Evolutionary conservation across 64 coral and sea anemone genomes (phyloP).

Genomic region (Cladopsammia gracilis): DNA sequence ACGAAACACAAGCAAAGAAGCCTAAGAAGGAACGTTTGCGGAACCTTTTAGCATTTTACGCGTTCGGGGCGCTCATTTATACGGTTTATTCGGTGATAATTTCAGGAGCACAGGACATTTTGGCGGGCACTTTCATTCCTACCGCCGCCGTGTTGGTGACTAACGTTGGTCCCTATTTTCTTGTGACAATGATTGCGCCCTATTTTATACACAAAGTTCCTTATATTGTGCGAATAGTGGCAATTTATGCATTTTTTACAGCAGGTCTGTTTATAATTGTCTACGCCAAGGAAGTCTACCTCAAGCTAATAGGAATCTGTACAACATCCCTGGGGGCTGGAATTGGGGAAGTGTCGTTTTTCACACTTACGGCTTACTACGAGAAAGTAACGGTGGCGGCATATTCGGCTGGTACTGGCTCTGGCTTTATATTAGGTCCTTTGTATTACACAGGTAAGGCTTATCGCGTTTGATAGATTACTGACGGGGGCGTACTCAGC

Average conservation of each 20-base stretch:
- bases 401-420: constrained; percentile 93
- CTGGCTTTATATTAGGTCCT: constrained; percentile 91
- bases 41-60: constrained; percentile 83
- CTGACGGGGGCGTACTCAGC: no score
- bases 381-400: constrained; percentile 95
- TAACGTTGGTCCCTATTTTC: constrained; percentile 96
- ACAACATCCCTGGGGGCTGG: constrained; percentile 89
- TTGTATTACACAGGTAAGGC: constrained; percentile 95
- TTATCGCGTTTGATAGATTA: neutral
- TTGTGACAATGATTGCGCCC: constrained; percentile 91
- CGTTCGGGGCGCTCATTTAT: constrained; percentile 90
- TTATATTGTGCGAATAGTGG: constrained; percentile 80
- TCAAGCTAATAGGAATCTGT: constrained; percentile 92
- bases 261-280: constrained; percentile 92
- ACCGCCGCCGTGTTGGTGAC: constrained; percentile 95
- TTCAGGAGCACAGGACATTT: constrained; percentile 90
- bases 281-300: constrained; percentile 90
- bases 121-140: constrained; percentile 91
- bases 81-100: constrained; percentile 96
- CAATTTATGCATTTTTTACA: constrained; percentile 86
- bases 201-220: constrained; percentile 94
- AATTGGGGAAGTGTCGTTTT: constrained; percentile 89
- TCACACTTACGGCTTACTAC: constrained; percentile 90
- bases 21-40: constrained; percentile 62
- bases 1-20: neutral